Evolutionary conservation across 2,113 vertebrate genomes (phyloP).

Genomic region (Limnothrissa miodon): DNA sequence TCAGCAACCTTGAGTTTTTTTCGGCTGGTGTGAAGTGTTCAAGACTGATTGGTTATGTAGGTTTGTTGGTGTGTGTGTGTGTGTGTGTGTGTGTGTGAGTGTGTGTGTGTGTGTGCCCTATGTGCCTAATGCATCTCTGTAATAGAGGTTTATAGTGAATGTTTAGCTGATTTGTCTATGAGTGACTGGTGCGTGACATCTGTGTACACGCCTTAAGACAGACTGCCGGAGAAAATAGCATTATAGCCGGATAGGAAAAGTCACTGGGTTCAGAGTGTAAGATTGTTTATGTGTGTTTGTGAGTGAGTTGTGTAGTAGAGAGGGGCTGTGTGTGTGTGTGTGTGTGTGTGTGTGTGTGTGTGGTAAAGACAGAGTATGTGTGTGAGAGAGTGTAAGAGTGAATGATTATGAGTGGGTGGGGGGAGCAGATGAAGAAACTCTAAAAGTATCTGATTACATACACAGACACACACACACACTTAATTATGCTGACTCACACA

Average conservation of each 20-base stretch:
- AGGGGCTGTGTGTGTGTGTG: not conserved
- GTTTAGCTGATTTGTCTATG: not conserved
- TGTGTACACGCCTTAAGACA: not conserved
- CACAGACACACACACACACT: slow-evolving; percentile 18
- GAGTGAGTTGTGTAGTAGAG: not conserved
- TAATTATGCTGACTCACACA: slow-evolving; percentile 28
- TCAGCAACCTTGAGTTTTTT: not conserved
- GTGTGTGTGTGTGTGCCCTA: not conserved
- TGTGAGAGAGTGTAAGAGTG: not conserved
- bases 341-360: not conserved
- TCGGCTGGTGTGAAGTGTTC: not conserved
- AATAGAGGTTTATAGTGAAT: not conserved
- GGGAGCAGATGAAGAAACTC: not conserved
- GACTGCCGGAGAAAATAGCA: not conserved
- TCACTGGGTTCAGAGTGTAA: not conserved
- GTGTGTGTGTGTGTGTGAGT: not conserved
- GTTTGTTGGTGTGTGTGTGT: not conserved
- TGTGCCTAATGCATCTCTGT: not conserved
- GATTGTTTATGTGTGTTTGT: not conserved
- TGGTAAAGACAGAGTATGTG: not conserved
- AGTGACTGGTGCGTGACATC: not conserved
- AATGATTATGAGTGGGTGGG: slow-evolving; percentile 9
- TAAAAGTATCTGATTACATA: slow-evolving; percentile 15
- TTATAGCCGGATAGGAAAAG: not conserved
- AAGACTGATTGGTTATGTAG: no score